Conservation (phyloP, 1,140 invertebrate species). For the Anadara kagoshimensis region DNA sequence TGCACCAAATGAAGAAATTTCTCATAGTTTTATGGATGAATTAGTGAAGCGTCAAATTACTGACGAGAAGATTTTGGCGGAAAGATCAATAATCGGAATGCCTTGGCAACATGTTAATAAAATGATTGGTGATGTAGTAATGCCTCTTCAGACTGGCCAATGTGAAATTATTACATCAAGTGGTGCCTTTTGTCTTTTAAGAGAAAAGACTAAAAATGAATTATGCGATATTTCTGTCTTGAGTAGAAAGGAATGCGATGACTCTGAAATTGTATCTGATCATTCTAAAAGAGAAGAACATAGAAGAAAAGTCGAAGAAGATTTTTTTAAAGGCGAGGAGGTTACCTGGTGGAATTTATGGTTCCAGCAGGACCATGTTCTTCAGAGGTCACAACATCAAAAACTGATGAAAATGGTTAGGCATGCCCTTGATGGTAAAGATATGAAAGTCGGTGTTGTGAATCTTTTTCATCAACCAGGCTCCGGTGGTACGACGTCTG, state of each 20-base stretch:
- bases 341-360: slow-evolving; percentile 58
- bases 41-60: slow-evolving; percentile 37
- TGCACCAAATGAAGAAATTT: slow-evolving; percentile 44
- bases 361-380: slow-evolving; percentile 51
- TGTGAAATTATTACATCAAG: slow-evolving; percentile 48
- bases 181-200: slow-evolving; percentile 44
- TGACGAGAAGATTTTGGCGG: slow-evolving; percentile 13
- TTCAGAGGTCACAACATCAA: slow-evolving; percentile 39
- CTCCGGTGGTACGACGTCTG: slow-evolving; percentile 59
- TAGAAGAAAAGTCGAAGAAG: slow-evolving; percentile 35
- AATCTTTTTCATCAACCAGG: slow-evolving; percentile 58
- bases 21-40: slow-evolving; percentile 43
- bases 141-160: slow-evolving; percentile 10
- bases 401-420: slow-evolving; percentile 31
- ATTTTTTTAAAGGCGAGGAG: slow-evolving; percentile 51
- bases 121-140: slow-evolving; percentile 34
- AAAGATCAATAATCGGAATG: slow-evolving; percentile 42
- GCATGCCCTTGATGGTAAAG: slow-evolving; percentile 37
- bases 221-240: slow-evolving; percentile 53
- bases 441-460: slow-evolving; percentile 42
- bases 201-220: slow-evolving; percentile 51
- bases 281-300: slow-evolving; percentile 24
- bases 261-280: slow-evolving; percentile 5
- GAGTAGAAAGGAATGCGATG: slow-evolving; percentile 46
- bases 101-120: slow-evolving; percentile 50